Base-by-base conservation (phyloP, 64 coral and sea anemone genomes). In the Exaiptasia diaphana region DNA sequence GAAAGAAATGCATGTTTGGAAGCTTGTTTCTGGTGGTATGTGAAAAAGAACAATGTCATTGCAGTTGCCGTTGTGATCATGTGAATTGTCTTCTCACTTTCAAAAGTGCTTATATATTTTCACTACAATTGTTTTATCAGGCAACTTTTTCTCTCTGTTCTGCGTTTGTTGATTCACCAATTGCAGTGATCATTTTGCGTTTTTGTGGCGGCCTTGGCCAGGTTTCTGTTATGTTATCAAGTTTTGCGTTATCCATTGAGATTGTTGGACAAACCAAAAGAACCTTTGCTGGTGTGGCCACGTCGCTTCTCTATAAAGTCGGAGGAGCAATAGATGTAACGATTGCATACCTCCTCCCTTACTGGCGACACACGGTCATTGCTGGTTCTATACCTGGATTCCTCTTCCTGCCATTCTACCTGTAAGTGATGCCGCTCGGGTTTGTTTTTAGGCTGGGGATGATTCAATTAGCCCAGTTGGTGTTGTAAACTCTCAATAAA, bases 261-360 rank as follows among this genome's bases (percentile, higher is more conserved):
- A 20, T 85, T 5, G 68, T 74, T 23, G 83, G 83, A 4, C 83
- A 71, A 4, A 67, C 22, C 13, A 87, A 76, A 26, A 39, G 83
- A 13, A 77, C 83, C 29, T 29, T 87, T 25, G 71, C 83, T 13
- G 83, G 71, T 7, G 77, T 77, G n/a, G 60, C 59, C 10, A 65
- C 68, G 22, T 38, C 65, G 14, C 22, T 87, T 21, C 67, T 78
- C 28, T 87, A 42, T 41, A 31, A 59, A 7, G 31, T 58, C 2
- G 75, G 56, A 0, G 57, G 33, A n/a, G 64, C 58, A 48, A 38
- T 67, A n/a, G 38, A 54, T 18, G 57, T 75, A 1, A 49, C 67
- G 20, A 14, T 76, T 17, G 83, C 25, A 3, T 87, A 87, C 27
- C 38, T 87, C 5, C n/a, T 87, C 34, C 29, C 64, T 12, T 50